Evolutionary conservation across 2,888 invertebrate genomes (phyloP).

Genomic region (Atethmia centrago): DNA sequence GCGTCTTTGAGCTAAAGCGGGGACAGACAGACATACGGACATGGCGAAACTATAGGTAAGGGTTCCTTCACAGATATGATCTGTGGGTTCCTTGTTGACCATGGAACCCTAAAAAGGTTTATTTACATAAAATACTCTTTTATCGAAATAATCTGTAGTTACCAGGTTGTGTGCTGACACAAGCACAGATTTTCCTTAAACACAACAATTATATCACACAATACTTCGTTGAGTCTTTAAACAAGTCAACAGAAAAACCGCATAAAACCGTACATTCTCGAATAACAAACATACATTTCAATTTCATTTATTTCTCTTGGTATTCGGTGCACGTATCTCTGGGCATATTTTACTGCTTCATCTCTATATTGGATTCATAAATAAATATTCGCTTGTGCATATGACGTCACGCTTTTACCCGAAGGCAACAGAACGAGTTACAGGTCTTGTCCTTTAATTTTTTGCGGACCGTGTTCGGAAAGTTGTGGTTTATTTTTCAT

Average conservation of each 20-base stretch:
- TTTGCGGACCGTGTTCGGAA: conserved; percentile 12
- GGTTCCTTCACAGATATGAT: no score
- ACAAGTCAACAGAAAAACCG: conserved; percentile 31
- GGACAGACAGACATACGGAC: no score
- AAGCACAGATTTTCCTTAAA: no score
- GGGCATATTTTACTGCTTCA: conserved; percentile 48
- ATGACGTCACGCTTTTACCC: conserved; percentile 44
- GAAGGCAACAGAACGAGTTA: conserved; percentile 34
- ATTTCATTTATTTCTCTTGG: conserved; percentile 44
- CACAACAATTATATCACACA: not conserved
- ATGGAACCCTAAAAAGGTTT: no score
- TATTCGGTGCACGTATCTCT: conserved; percentile 41
- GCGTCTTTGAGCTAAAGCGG: no score
- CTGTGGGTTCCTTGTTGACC: no score
- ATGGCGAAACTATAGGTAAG: no score
- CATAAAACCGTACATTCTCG: conserved; percentile 9
- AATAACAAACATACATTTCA: conserved; percentile 42
- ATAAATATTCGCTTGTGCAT: conserved; percentile 48
- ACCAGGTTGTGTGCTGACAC: not conserved
- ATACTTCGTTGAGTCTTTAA: not conserved
- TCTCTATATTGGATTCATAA: conserved; percentile 45
- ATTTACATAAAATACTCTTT: not conserved
- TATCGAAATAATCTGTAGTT: not conserved
- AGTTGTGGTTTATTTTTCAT: conserved; percentile 23
- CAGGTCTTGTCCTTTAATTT: conserved; percentile 33